Evolutionary conservation across 2,888 invertebrate genomes (phyloP), one percentile per base, ranked within the genome.

Genomic region (Camptogramma bilineatum): DNA sequence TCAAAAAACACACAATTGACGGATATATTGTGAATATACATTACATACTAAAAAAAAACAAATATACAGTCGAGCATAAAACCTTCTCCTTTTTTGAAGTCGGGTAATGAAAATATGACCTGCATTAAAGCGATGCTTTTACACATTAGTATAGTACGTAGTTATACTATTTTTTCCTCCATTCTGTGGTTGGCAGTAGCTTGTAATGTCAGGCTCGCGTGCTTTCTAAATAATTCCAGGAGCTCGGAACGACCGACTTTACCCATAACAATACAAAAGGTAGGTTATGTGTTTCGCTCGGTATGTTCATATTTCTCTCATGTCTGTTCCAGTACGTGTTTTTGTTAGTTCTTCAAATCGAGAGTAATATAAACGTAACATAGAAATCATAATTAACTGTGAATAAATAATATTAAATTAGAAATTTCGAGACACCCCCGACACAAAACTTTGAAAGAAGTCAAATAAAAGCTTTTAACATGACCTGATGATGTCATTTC

Each of bases 241-340:
- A 66, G 71, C 73, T 44, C 66, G 75, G 78, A 79, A 77, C 75
- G 77, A 77, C 78, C 78, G 77, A 70, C 76, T 79, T 77, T 71
- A 75, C 79, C 72, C 64, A 66, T 69, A 66, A 39, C 34, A 39
- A 39, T 39, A 39, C 34, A 13, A 39, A 28, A 28, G 28, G 28
- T 39, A 39, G 34, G 34, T 39, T 39, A 13, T 39, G 34, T 28
- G 34, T 39, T 39, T 39, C 34, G 34, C n/a, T 39, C 9, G 8
- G 31, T 31, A 31, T 39, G 13, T 39, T 39, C 34, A 39, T 39
- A 39, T 13, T 39, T 39, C 34, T 39, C 34, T 39, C 34, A 34
- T 34, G 13, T 10, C 34, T 39, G 13, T 39, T 39, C 10, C 34
- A 13, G 34, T 39, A 39, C 34, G 13, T 39, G 34, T 39, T 39